Base-by-base conservation (phyloP, 2,888 invertebrate genomes). In the Neocrepidodera transversa region DNA sequence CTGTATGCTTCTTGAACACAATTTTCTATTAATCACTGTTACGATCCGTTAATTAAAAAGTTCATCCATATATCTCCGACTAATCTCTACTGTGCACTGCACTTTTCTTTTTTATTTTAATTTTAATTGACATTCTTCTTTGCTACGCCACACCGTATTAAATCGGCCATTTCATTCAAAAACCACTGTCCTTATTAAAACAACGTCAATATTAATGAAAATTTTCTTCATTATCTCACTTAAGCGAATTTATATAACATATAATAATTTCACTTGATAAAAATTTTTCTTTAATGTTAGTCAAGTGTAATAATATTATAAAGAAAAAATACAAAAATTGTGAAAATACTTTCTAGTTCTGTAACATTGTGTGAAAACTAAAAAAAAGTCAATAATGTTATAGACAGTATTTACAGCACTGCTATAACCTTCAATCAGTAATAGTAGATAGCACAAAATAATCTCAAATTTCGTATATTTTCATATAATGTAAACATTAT, bases 31-130 rank as follows among this genome's bases (percentile, higher is more conserved):
- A 78, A 78, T 77, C 76, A 77, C 76, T 76, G 79, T 77, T 78
- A 78, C 78, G 78, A 79, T 76, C 78, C 77, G 78, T 78, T 80
- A 79, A 80, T 79, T 80, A 79, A 77, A 78, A 78, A 77, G 75
- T 76, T 73, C 76, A 75, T 69, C 71, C 72, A 72, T 73, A 75
- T 76, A 77, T 77, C 73, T 74, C 68, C 61, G 63, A 63, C 62
- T 71, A 71, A 72, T 72, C 71, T 73, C 68, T 63, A 63, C 68
- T 69, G 64, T 66, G 63, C 60, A 64, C 63, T 65, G 65, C 67
- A 73, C 71, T 71, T 70, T 73, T 71, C 58, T 62, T 62, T 64
- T 67, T 64, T 65, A 57, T 63, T 62, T 62, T 65, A 58, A 54
- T 54, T 65, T 62, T 68, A 68, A 69, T 68, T 68, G 67, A 66